Evolutionary conservation across 2,113 vertebrate genomes (phyloP), one percentile per base, ranked within the genome.

Genomic region (Raphicerus campestris): DNA sequence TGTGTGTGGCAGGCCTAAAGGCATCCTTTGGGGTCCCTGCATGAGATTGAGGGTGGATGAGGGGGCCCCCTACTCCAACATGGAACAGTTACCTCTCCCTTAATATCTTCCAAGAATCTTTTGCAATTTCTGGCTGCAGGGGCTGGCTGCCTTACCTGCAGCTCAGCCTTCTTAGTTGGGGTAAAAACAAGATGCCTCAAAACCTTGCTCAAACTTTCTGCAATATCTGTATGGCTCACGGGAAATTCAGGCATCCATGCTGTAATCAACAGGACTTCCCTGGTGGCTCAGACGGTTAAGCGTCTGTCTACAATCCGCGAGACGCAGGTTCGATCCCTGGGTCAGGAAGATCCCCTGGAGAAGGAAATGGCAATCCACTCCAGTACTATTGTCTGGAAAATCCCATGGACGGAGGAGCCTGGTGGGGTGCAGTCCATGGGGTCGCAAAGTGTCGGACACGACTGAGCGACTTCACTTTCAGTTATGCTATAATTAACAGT

Each of bases 51-150:
- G 32, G 3, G 30, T 70, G 2, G 24, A 11, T 8, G 13, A 51
- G 6, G 2, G 2, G 14, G 3, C 2, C 73, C 13, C 26, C 7
- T 0, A 47, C 13, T 15, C 53, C n/a, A 77, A 42, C 24, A 45
- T 20, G 3, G 24, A 24, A 28, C 2, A 19, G 11, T n/a, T 47
- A 56, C 6, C 22, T 94, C 45, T 83, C 47, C 60, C 39, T 58
- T 55, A 32, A 30, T 16, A 39, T 75, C 30, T 91, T 91, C 75
- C n/a, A 66, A 86, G 93, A 56, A 32, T 26, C 51, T 47, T 11
- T 32, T 61, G 24, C 10, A 35, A 45, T 86, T 61, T 75, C 32
- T 47, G 35, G 11, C 39, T 75, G 9, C 53, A 35, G 1, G 24
- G 26, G 15, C 24, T 45, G 26, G 15, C 24, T 45, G 6, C 26